Evolutionary conservation across 2,888 invertebrate species (phyloP), one percentile per base, ranked within the genome.

Genomic region (Pheosia gnoma): DNA sequence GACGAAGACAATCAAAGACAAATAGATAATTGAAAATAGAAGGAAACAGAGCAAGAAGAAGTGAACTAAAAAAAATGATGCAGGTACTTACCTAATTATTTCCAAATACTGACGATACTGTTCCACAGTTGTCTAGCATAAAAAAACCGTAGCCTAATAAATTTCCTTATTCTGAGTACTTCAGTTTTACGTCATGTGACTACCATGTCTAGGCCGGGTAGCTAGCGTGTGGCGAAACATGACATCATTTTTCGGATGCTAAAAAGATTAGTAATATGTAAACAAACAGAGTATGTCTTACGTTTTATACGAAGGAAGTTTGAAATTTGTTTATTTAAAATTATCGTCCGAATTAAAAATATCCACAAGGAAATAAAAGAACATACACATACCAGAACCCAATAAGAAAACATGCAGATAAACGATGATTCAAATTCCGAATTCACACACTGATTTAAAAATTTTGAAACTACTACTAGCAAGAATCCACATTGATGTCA

Each of bases 211-310:
- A n/a, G 54, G 59, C 60, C 56, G 60, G 57, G 43, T 49, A 59
- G 58, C 60, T 61, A 47, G 66, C 61, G 61, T 59, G 67, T 54
- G 58, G 61, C 61, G 56, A 61, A 67, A 63, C 63, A 86, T 90
- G 89, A 89, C 86, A 89, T 89, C 90, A 90, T 75, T 85, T 82
- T 82, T 82, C 67, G 75, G 78, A 79, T 73, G 81, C 77, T 85
- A 84, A 87, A 84, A 86, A 85, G 85, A 90, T 91, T 90, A 89
- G 83, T 88, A 89, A 88, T 82, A 83, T 81, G 87, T 88, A 91
- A 91, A 91, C 87, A 91, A 81, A 83, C 75, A 75, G 62, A 73
- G 69, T 73, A 68, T 77, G 78, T 77, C 75, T 80, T 76, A 73
- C 78, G 77, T 80, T 81, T 79, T 80, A 70, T 78, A 80, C 79